A percentile compares a stretch with the other conserved stretches of the same genome.
phyloP scores from a whole-genome alignment of 2,797 vertebrate genomes.

The Myripristis murdjan region DNA sequence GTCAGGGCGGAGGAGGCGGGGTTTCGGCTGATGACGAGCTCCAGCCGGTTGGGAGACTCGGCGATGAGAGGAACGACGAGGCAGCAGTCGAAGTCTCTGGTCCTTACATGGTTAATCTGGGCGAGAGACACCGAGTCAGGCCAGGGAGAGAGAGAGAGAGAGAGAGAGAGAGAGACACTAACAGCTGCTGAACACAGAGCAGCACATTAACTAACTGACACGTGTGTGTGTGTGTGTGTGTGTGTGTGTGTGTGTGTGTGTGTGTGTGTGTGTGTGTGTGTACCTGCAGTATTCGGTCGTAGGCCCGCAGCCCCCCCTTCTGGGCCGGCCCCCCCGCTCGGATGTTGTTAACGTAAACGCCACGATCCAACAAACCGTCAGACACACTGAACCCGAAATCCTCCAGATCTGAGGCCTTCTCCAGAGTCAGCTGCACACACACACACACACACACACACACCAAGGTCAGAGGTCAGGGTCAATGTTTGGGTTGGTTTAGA shows the following conservation, averaged over 20 bases:
- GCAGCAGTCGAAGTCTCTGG: slow-evolving; percentile 98
- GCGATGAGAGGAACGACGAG: slow-evolving; percentile 97
- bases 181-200: too few relatives aligned
- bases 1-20: slow-evolving; percentile 79
- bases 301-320: slow-evolving; percentile 91
- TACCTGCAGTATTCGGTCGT: slow-evolving; percentile 96
- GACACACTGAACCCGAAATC: slow-evolving; percentile 99
- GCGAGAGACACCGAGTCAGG: neutral
- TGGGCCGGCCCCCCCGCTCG: slow-evolving; percentile 93
- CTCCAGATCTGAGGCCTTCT: slow-evolving; percentile 90
- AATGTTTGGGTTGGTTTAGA: too few relatives aligned
- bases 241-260: too few relatives aligned
- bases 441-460: slow-evolving; percentile 40
- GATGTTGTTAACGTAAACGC: slow-evolving; percentile 97
- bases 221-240: too few relatives aligned
- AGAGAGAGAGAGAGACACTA: too few relatives aligned
- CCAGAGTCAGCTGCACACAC: slow-evolving; percentile 87
- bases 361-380: slow-evolving; percentile 95
- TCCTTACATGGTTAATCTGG: slow-evolving; percentile 97
- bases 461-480: neutral
- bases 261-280: slow-evolving; percentile 8
- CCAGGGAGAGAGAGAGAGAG: neutral
- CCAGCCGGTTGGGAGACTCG: slow-evolving; percentile 95
- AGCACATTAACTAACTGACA: too few relatives aligned
- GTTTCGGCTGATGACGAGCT: slow-evolving; percentile 97